Conservation (phyloP, 35 echinoderm and acorn worm genomes). For the Heliocidaris tuberculata region DNA sequence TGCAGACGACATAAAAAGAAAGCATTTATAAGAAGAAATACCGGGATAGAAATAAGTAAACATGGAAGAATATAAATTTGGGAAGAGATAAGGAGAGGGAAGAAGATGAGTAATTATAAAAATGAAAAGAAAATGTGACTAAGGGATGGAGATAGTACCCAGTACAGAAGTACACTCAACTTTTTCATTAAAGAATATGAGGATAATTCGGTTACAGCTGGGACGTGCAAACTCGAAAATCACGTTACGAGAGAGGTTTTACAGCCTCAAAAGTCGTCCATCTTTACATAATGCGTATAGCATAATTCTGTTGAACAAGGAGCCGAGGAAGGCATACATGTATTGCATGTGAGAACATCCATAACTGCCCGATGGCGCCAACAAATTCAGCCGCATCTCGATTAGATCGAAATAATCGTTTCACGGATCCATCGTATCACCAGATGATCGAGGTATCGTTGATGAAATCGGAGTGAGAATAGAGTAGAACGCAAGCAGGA, state of each 20-base stretch:
- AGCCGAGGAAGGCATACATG: background rate
- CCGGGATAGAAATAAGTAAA: too few species aligned
- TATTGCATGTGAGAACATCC: background rate
- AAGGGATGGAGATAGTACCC: too few species aligned
- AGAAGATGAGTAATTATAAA: too few species aligned
- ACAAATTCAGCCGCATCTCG: background rate
- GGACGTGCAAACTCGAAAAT: background rate
- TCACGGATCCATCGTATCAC: background rate
- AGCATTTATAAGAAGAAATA: too few species aligned
- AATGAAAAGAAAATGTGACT: background rate
- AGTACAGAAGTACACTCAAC: background rate
- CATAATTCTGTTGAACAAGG: background rate
- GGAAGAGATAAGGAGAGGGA: too few species aligned
- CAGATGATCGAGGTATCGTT: background rate
- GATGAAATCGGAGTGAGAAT: too few species aligned
- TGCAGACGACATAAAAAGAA: too few species aligned
- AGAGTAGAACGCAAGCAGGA: background rate
- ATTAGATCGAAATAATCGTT: background rate
- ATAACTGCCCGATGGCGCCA: background rate
- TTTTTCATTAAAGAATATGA: background rate
- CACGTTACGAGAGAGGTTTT: background rate
- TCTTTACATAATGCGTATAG: background rate
- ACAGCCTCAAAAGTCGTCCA: background rate
- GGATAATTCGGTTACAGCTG: background rate
- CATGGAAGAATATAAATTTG: too few species aligned